Evolutionary conservation across 2,113 vertebrate genomes (phyloP), one percentile per base, ranked within the genome.

Genomic region (Oreochromis aureus): DNA sequence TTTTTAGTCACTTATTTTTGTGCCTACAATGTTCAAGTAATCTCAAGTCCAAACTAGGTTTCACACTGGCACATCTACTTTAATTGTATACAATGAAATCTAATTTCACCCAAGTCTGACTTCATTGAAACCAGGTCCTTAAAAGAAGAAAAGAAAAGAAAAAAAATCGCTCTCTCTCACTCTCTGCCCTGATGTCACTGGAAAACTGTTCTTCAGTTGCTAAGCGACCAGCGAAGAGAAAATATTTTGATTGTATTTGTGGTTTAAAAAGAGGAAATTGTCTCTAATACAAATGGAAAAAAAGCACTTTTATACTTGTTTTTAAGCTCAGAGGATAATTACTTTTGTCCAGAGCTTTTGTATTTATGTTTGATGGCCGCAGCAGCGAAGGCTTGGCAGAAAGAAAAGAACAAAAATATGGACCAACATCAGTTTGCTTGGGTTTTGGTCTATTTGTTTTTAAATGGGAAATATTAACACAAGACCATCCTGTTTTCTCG

Each of bases 171-270:
- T 84, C 76, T 41, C 86, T 83, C 84, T 93, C 83, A n/a, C 91
- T 88, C 91, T 83, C 66, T 88, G 86, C 93, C 91, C 91, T 95
- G 95, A 96, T 94, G 93, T 96, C 96, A 96, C 90, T 94, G 95
- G 96, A 96, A 96, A 96, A 95, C 91, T 90, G 93, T 94, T 95
- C 94, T 93, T 91, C 91, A 79, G 96, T 97, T 96, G 96, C 96
- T 97, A 96, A 94, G 96, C 91, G 93, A 96, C 96, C 27, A 83
- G 85, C 88, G 80, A 86, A 95, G 93, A 90, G 90, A 94, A 96
- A 96, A 96, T 96, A 96, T 96, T 96, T 95, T 92, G 94, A 92
- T 92, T 87, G 91, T 93, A 92, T 95, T 93, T 93, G 89, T 89
- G 91, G 90, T 93, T 91, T 91, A 85, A 91, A 94, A 93, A 88